Base-by-base conservation (phyloP, 2,113 vertebrate genomes). In the Pimephales promelas region DNA sequence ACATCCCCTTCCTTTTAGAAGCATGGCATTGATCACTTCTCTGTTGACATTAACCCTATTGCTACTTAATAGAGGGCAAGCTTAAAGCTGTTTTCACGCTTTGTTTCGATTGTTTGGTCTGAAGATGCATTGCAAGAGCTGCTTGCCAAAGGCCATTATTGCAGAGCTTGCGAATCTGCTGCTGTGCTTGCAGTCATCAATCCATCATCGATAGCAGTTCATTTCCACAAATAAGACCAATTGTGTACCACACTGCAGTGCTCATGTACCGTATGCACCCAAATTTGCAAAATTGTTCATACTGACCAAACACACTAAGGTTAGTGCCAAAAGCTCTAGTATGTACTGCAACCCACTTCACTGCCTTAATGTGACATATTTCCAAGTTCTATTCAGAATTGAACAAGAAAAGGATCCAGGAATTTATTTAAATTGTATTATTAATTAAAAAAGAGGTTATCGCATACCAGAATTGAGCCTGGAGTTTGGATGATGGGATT, bases 141-240 rank as follows among this genome's bases (percentile, higher is more conserved):
- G 43, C 70, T 72, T 3, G n/a, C 40, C 3, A 13, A 72, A 47
- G 40, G 40, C 40, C 40, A 45, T 72, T 72, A 47, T 40, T 47
- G 40, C 40, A 7, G 70, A 45, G 70, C 40, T 47, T 72, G 36
- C 70, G n/a, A 72, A 72, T 72, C 43, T 26, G 11, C 70, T 74
- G 72, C 72, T 28, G 72, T 10, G 72, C 47, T 28, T 74, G 72
- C 72, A 74, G 2, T 52, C 47, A 20, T 74, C 24, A 52, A 74
- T 74, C 47, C 47, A 52, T 52, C 24, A 47, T 74, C 24, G 3
- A 49, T 52, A 52, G 47, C 47, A 22, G 71, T 74, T 74, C 16
- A 52, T 52, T 74, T 74, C 9, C 72, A 74, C 72, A 74, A 74
- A 49, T 52, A 52, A 74, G 70, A 72, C 26, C 71, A 52, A 74